These are phyloP conservation scores for Anodontia alba DNA, from an alignment of 2,888 invertebrate genomes.

Conservation along the genomic window DNA sequence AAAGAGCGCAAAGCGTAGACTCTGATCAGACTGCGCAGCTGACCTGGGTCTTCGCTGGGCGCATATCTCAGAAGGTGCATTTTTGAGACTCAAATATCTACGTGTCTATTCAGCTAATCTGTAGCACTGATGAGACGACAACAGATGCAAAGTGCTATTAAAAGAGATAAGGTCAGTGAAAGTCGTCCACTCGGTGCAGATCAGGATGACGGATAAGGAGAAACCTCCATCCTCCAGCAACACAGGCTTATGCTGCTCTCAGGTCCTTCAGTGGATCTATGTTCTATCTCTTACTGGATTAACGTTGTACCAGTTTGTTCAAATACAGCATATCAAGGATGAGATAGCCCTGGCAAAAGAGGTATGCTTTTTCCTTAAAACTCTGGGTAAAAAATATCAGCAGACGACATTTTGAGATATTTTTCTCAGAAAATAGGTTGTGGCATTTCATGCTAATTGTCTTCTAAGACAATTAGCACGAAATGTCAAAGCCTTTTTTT, in stretches of 20 bases:
- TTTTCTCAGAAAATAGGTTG: too few relatives aligned
- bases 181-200: background rate
- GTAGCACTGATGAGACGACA: background rate
- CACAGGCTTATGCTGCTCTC: background rate
- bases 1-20: too few relatives aligned
- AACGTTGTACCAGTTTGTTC: constrained; percentile 35
- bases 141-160: background rate
- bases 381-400: background rate
- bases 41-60: too few relatives aligned
- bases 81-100: too few relatives aligned
- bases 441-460: too few relatives aligned
- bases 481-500: too few relatives aligned
- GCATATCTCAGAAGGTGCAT: too few relatives aligned
- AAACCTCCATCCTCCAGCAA: background rate
- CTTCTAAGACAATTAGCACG: too few relatives aligned
- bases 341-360: constrained; percentile 25
- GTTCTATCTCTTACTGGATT: constrained; percentile 25
- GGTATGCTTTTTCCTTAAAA: background rate
- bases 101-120: too few relatives aligned
- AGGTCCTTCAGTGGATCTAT: constrained; percentile 24
- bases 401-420: too few relatives aligned
- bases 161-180: background rate
- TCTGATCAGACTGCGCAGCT: too few relatives aligned
- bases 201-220: background rate
- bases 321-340: constrained; percentile 30